A percentile compares a stretch with the other conserved stretches of the same genome.
These are phyloP conservation scores for Notocelia uddmanniana DNA, from an alignment of 2,888 invertebrate genomes.

Conservation along the genomic window DNA sequence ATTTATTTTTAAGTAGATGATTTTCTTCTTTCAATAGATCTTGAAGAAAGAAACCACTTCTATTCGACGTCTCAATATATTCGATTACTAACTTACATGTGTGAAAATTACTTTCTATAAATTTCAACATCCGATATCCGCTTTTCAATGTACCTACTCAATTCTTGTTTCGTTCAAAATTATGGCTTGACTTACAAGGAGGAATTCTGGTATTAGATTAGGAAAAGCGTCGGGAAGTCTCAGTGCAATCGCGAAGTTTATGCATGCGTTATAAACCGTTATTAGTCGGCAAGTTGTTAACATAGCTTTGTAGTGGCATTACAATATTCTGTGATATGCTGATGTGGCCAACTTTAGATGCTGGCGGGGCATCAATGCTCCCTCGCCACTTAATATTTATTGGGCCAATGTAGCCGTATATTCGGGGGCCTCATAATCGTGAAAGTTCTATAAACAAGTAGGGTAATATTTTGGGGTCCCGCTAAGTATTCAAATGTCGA, in stretches of 20 bases:
- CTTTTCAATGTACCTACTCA: slow-evolving; percentile 11
- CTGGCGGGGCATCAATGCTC: slow-evolving; percentile 35
- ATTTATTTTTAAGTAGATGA: not conserved
- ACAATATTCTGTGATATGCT: slow-evolving; percentile 74
- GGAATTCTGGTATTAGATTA: slow-evolving; percentile 38
- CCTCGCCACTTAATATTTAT: slow-evolving; percentile 45
- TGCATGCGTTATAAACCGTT: slow-evolving; percentile 75
- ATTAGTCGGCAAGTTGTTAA: slow-evolving; percentile 72
- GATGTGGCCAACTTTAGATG: slow-evolving; percentile 54
- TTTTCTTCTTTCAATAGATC: not conserved
- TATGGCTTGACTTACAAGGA: slow-evolving; percentile 38
- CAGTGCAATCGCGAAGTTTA: slow-evolving; percentile 62
- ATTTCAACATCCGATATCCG: slow-evolving; percentile 35
- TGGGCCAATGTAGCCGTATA: slow-evolving; percentile 34
- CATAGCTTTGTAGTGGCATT: slow-evolving; percentile 73
- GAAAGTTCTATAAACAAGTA: slow-evolving; percentile 24
- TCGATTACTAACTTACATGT: slow-evolving; percentile 17
- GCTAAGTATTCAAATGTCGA: not conserved
- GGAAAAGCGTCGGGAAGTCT: slow-evolving; percentile 42
- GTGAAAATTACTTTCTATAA: slow-evolving; percentile 20
- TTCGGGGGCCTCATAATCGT: slow-evolving; percentile 26
- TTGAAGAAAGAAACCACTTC: not conserved
- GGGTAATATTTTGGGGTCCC: not conserved
- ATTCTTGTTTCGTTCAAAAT: slow-evolving; percentile 35
- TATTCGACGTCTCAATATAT: not conserved